Evolutionary conservation across 2,888 invertebrate species (phyloP).

Genomic region (Papilio gigon): DNA sequence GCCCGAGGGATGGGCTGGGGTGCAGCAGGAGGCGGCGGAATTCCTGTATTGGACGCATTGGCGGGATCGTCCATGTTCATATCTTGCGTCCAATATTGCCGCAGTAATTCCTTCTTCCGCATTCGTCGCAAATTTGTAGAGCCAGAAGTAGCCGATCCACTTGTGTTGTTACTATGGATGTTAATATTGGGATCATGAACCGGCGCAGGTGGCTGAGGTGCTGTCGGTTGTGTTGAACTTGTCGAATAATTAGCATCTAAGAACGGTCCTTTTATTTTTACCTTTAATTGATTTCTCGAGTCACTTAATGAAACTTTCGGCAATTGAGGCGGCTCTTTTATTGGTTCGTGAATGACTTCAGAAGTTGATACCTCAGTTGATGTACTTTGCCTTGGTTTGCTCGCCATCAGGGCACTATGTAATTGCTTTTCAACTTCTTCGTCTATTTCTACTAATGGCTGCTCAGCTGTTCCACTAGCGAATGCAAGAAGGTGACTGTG

Average conservation of each 20-base stretch:
- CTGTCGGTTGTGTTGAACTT: slow-evolving; percentile 82
- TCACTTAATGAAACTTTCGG: slow-evolving; percentile 90
- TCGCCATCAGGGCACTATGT: slow-evolving; percentile 85
- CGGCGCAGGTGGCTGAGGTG: slow-evolving; percentile 78
- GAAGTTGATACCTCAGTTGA: slow-evolving; percentile 51
- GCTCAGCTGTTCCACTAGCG: slow-evolving; percentile 86
- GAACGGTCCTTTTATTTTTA: slow-evolving; percentile 95
- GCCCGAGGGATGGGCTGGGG: slow-evolving; percentile 85
- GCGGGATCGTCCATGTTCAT: slow-evolving; percentile 92
- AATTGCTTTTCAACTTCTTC: slow-evolving; percentile 91
- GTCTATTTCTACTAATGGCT: slow-evolving; percentile 87
- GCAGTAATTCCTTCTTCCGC: slow-evolving; percentile 93
- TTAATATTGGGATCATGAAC: slow-evolving; percentile 65
- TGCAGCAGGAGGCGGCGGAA: slow-evolving; percentile 81
- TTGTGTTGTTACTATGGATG: slow-evolving; percentile 64
- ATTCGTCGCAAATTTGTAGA: slow-evolving; percentile 91
- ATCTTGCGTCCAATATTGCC: slow-evolving; percentile 91
- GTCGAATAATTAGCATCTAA: slow-evolving; percentile 89
- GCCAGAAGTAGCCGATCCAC: slow-evolving; percentile 77
- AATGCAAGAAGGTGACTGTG: slow-evolving; percentile 85
- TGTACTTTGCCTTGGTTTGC: slow-evolving; percentile 70
- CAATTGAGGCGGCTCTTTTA: slow-evolving; percentile 62
- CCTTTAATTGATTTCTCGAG: slow-evolving; percentile 92
- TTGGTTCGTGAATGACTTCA: slow-evolving; percentile 52
- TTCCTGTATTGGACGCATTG: slow-evolving; percentile 74